Evolutionary conservation across 2,888 invertebrate species (phyloP).

Genomic region (Callosobruchus maculatus): DNA sequence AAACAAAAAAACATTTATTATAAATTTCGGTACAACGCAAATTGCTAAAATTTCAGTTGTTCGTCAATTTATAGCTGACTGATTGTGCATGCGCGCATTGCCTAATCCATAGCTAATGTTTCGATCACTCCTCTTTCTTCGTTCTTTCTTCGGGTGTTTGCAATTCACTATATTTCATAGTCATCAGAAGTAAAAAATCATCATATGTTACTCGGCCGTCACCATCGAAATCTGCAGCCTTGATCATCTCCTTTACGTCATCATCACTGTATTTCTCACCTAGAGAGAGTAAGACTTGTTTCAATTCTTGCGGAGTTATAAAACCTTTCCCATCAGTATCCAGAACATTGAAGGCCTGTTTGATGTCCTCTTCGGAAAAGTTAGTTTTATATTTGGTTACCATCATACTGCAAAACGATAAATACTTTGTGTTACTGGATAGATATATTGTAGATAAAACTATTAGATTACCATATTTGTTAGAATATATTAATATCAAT

Average conservation of each 20-base stretch:
- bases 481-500: no score
- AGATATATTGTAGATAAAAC: no score
- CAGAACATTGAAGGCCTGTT: background rate
- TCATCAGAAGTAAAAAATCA: background rate
- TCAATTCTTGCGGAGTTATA: background rate
- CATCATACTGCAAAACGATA: background rate
- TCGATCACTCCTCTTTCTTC: no score
- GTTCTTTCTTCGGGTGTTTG: background rate
- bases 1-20: no score
- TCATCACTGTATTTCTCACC: background rate
- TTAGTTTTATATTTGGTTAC: background rate
- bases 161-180: background rate
- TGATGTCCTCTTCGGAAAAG: background rate
- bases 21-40: no score
- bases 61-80: no score
- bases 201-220: background rate
- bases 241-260: slow-evolving; percentile 1
- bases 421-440: background rate
- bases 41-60: no score
- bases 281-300: background rate
- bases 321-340: background rate
- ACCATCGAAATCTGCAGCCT: background rate
- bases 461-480: no score
- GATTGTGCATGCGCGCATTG: no score
- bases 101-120: no score